Evolutionary conservation across 2,888 invertebrate species (phyloP).

Genomic region (Nephrotoma flavescens): DNA sequence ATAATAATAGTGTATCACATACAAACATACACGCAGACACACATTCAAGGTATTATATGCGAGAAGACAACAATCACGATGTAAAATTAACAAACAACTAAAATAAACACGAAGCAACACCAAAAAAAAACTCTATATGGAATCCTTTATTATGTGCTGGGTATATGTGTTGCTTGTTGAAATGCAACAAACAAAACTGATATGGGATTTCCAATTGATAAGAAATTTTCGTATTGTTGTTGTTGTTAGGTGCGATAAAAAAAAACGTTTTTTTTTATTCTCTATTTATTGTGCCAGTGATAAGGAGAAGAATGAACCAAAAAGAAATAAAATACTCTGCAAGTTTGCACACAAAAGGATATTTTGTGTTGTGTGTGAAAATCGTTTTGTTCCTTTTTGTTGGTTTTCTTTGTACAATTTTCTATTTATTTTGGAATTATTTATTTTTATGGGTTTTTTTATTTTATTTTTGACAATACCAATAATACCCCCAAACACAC

Average conservation of each 20-base stretch:
- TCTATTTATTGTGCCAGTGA: not conserved
- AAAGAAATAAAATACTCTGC: not conserved
- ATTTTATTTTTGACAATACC: not conserved
- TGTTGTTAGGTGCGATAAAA: not conserved
- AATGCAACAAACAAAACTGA: not conserved
- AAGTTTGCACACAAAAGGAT: not conserved
- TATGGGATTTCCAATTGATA: not conserved
- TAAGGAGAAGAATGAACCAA: not conserved
- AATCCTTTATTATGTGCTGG: not conserved
- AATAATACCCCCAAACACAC: not conserved
- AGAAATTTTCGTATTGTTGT: not conserved
- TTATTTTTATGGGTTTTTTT: not conserved
- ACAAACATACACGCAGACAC: not conserved
- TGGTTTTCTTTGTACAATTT: not conserved
- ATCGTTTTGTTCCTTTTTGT: not conserved
- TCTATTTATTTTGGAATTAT: not conserved
- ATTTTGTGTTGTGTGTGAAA: not conserved
- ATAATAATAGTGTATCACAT: not conserved
- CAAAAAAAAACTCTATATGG: not conserved
- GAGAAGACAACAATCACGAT: not conserved
- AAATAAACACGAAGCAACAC: not conserved
- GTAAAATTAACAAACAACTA: not conserved
- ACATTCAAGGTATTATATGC: not conserved
- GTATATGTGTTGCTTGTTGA: not conserved
- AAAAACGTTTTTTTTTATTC: not conserved